Evolutionary conservation across 2,113 vertebrate genomes (phyloP).

Genomic region (Centropus bengalensis): DNA sequence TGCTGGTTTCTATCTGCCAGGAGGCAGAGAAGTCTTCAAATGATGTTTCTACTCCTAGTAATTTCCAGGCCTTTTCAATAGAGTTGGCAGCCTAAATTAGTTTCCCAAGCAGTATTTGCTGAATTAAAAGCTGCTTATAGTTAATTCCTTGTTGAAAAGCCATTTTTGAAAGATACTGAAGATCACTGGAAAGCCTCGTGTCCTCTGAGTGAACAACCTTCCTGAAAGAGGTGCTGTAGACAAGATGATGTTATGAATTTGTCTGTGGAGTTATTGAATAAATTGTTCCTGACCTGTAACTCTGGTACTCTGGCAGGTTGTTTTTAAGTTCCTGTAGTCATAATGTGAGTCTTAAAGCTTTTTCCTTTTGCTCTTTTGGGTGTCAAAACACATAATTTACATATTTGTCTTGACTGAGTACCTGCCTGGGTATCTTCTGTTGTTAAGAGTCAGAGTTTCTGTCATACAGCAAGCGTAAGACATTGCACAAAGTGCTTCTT

Average conservation of each 20-base stretch:
- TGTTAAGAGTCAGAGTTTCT: background rate
- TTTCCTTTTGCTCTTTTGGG: background rate
- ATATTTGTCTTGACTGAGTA: background rate
- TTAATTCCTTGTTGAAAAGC: slow-evolving; percentile 22
- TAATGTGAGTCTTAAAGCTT: background rate
- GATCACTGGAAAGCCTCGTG: background rate
- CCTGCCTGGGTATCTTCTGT: fast-evolving
- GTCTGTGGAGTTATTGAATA: background rate
- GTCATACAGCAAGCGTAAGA: background rate
- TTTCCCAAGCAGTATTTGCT: background rate
- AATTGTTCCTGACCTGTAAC: background rate
- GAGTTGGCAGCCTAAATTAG: background rate
- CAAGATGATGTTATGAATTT: slow-evolving; percentile 18
- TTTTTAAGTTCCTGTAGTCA: background rate
- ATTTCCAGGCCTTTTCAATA: slow-evolving; percentile 21
- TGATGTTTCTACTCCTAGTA: background rate
- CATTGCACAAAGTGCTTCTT: background rate
- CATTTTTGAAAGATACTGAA: background rate
- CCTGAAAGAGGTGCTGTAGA: background rate
- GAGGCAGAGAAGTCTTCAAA: background rate
- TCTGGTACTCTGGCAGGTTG: background rate
- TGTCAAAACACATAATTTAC: background rate
- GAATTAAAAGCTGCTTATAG: slow-evolving; percentile 47
- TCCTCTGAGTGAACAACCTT: background rate
- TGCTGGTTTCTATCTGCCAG: background rate